A percentile compares a stretch with the other conserved stretches of the same genome.
Conservation (phyloP, 2,113 vertebrate genomes). For the Eptatretus burgeri region DNA sequence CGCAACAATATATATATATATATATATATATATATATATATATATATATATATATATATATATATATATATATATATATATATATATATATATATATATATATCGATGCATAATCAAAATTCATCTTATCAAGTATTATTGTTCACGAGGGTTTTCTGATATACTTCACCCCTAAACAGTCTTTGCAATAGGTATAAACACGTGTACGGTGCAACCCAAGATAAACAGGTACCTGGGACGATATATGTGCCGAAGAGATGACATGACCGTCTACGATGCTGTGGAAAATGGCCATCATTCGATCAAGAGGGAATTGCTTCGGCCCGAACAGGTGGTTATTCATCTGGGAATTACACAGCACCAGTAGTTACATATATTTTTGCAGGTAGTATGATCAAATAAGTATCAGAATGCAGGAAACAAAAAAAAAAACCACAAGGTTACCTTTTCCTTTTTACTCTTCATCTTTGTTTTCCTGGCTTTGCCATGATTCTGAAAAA, state of each 20-base stretch:
- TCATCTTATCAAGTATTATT: neutral
- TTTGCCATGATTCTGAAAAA: constrained; percentile 58
- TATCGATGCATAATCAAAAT: neutral
- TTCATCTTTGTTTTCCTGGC: constrained; percentile 57
- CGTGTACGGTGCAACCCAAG: neutral
- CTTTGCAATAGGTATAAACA: neutral
- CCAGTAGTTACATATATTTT: neutral
- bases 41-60: neutral
- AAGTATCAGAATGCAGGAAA: no score
- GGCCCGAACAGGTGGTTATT: constrained; percentile 87
- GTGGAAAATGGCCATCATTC: constrained; percentile 68
- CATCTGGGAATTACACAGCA: constrained; percentile 23
- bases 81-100: no score
- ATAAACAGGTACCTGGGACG: constrained; percentile 45
- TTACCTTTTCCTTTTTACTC: constrained; percentile 84
- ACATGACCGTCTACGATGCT: constrained; percentile 81
- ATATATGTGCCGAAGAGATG: constrained; percentile 61
- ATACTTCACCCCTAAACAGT: neutral
- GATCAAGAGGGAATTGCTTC: constrained; percentile 76
- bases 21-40: neutral
- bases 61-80: no score
- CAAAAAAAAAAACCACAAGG: neutral
- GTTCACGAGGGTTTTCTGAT: neutral
- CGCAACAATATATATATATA: neutral
- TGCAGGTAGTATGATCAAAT: no score